phyloP scores from a whole-genome alignment of 2,113 vertebrate species.

The Poecilia latipinna region DNA sequence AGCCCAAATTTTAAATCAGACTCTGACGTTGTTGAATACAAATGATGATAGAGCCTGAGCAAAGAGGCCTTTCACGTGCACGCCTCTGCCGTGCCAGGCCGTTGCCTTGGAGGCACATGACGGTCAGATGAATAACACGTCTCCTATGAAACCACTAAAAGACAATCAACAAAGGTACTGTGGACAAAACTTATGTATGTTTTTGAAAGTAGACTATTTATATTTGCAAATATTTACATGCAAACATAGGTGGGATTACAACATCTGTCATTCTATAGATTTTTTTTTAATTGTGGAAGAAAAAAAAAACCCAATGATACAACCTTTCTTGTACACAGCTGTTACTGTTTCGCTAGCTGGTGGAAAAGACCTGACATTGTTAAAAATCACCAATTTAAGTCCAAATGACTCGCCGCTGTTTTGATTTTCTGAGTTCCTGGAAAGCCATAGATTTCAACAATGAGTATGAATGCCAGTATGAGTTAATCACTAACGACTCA shows the following conservation, averaged over 20 bases:
- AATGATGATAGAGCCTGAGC: constrained; percentile 58
- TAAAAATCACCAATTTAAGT: constrained; percentile 10
- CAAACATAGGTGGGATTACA: background rate
- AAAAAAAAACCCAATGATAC: background rate
- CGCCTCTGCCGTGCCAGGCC: constrained; percentile 22
- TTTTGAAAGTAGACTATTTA: too few species aligned
- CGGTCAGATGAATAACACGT: constrained; percentile 43
- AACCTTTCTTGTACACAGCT: background rate
- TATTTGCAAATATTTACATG: too few species aligned
- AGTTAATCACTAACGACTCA: constrained; percentile 7
- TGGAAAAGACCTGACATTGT: too few species aligned
- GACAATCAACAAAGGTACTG: constrained; percentile 2
- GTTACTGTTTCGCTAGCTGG: background rate
- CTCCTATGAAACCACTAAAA: constrained; percentile 26
- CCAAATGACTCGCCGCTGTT: background rate
- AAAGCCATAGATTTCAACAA: too few species aligned
- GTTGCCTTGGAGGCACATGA: constrained; percentile 33
- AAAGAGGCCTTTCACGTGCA: constrained; percentile 45
- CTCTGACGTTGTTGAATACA: constrained; percentile 70
- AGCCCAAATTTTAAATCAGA: constrained; percentile 46
- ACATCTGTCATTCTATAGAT: background rate
- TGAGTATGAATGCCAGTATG: background rate
- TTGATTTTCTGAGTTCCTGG: background rate
- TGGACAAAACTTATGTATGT: background rate
- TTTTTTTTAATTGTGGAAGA: background rate